Evolutionary conservation across 2,888 invertebrate genomes (phyloP).

Genomic region (Marronus borbonicus): DNA sequence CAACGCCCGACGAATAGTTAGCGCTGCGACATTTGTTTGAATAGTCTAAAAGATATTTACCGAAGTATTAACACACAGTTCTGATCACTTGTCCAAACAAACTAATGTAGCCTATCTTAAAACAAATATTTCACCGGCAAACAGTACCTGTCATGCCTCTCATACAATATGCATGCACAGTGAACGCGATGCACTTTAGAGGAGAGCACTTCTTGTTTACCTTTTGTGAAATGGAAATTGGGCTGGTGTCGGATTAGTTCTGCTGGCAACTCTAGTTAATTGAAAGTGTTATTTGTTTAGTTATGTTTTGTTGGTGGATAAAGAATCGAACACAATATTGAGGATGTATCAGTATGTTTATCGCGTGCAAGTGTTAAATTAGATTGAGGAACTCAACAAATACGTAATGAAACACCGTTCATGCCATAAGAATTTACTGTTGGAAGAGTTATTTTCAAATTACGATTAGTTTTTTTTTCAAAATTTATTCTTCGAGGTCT

Average conservation of each 20-base stretch:
- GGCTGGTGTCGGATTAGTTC: slow-evolving; percentile 20
- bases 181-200: slow-evolving; percentile 40
- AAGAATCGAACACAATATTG: no score
- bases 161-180: neutral
- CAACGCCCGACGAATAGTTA: slow-evolving; percentile 30
- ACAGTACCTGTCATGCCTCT: slow-evolving; percentile 46
- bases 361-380: no score
- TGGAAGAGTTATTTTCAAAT: no score
- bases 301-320: neutral
- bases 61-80: slow-evolving; percentile 50
- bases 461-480: no score
- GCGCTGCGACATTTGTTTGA: slow-evolving; percentile 44
- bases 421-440: no score
- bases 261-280: neutral
- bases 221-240: slow-evolving; percentile 44
- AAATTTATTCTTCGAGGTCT: no score
- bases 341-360: no score
- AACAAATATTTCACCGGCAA: slow-evolving; percentile 49
- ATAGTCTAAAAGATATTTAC: slow-evolving; percentile 53
- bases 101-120: slow-evolving; percentile 49
- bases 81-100: slow-evolving; percentile 55
- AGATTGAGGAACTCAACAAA: no score
- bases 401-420: no score
- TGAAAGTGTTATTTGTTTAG: slow-evolving; percentile 20
- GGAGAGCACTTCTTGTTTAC: slow-evolving; percentile 35